These are phyloP conservation scores for Steinernema scapterisci DNA, from an alignment of 2,888 invertebrate genomes.

Conservation along the genomic window DNA sequence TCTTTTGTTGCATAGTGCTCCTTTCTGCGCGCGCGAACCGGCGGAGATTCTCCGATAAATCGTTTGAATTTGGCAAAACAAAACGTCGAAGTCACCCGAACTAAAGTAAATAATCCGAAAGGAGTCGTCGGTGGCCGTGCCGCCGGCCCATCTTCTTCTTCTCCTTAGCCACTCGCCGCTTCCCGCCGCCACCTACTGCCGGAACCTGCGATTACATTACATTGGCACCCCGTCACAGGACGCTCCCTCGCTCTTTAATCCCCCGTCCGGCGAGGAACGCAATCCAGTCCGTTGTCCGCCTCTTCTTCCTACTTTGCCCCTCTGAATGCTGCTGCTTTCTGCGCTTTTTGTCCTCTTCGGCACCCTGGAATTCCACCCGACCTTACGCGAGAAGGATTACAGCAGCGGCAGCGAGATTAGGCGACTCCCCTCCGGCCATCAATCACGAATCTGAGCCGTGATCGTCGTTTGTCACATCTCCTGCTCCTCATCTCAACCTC, in stretches of 20 bases:
- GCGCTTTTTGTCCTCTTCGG: neutral
- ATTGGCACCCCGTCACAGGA: conserved; percentile 11
- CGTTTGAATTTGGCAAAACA: conserved; percentile 6
- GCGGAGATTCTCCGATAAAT: neutral
- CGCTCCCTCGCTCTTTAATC: neutral
- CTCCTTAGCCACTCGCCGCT: neutral
- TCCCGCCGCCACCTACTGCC: neutral
- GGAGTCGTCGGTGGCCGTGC: neutral
- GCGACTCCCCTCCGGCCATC: conserved; percentile 25
- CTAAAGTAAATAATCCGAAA: conserved; percentile 9
- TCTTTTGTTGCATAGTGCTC: conserved; percentile 10
- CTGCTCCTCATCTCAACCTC: conserved; percentile 8
- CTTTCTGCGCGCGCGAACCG: neutral
- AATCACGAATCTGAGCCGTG: conserved; percentile 5
- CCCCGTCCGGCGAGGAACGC: neutral
- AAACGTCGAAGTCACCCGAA: conserved; percentile 12
- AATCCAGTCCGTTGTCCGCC: neutral
- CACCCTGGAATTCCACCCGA: conserved; percentile 23
- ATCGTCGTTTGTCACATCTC: conserved; percentile 25
- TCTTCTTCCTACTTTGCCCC: neutral
- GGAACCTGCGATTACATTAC: conserved; percentile 28
- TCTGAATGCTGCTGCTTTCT: neutral
- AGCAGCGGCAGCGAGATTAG: conserved; percentile 24
- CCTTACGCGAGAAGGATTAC: conserved; percentile 29
- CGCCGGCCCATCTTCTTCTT: neutral